A percentile compares a stretch with the other conserved stretches of the same genome.
phyloP scores from a whole-genome alignment of 2,888 invertebrate species.

The Watsonalla binaria region DNA sequence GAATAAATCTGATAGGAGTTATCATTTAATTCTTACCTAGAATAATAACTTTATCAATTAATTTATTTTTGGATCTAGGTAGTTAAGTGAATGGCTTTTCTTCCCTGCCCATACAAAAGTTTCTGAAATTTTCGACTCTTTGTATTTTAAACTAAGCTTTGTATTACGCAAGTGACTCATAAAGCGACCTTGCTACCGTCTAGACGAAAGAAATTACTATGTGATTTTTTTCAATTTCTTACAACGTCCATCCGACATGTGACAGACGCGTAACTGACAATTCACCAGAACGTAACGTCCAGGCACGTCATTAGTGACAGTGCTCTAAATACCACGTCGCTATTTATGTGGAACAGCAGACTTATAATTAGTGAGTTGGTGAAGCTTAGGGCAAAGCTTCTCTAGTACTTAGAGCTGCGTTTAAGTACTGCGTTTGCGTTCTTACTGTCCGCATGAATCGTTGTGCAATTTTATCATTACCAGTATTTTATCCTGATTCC shows the following conservation, averaged over 20 bases:
- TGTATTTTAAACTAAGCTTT: too few relatives aligned
- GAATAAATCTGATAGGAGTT: too few relatives aligned
- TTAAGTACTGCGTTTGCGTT: neutral
- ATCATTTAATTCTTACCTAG: too few relatives aligned
- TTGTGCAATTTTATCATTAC: too few relatives aligned
- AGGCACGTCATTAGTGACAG: constrained; percentile 2
- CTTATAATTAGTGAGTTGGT: neutral
- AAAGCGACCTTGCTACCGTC: neutral
- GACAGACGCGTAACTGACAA: constrained; percentile 23
- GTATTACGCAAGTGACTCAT: neutral
- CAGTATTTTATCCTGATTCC: too few relatives aligned
- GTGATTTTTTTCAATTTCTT: neutral
- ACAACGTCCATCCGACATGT: neutral
- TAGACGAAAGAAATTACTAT: neutral
- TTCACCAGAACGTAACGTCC: constrained; percentile 10
- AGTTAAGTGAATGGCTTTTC: too few relatives aligned
- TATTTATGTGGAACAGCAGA: neutral
- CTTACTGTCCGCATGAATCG: neutral
- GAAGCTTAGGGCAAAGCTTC: neutral
- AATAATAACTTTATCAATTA: too few relatives aligned
- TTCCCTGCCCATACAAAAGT: too few relatives aligned
- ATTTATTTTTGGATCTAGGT: too few relatives aligned
- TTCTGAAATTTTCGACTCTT: too few relatives aligned
- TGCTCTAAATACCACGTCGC: constrained; percentile 7
- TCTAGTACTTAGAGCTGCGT: too few relatives aligned